phyloP scores from a whole-genome alignment of 2,113 vertebrate genomes.

The Neotoma lepida region DNA sequence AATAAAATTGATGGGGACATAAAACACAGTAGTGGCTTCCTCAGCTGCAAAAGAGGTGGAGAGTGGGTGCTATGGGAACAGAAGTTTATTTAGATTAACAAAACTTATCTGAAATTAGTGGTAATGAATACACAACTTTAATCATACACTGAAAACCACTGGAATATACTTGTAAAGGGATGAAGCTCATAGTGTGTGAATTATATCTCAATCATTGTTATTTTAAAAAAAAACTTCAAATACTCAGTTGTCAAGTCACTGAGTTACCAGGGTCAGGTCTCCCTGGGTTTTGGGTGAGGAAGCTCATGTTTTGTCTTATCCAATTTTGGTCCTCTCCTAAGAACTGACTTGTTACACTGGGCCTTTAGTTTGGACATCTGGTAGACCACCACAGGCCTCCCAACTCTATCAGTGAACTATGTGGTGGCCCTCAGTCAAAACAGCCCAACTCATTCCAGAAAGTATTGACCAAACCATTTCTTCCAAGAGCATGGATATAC shows the following conservation, averaged over 20 bases:
- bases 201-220: not conserved
- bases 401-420: not conserved
- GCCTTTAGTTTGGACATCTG: not conserved
- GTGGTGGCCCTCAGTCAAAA: not conserved
- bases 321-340: not conserved
- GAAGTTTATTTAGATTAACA: not conserved
- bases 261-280: not conserved
- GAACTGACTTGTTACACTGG: not conserved
- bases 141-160: not conserved
- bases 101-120: slow-evolving; percentile 2
- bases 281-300: not conserved
- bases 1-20: not conserved
- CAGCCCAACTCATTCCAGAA: not conserved
- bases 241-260: not conserved
- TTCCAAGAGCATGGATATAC: not conserved
- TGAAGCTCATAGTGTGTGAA: not conserved
- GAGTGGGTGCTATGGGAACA: not conserved
- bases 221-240: not conserved
- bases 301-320: not conserved
- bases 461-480: not conserved
- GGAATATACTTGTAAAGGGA: not conserved
- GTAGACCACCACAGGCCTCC: not conserved
- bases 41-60: not conserved
- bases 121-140: not conserved
- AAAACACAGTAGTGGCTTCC: not conserved